A percentile compares a stretch with the other conserved stretches of the same genome.
Conservation (phyloP, 2,113 vertebrate genomes). For the Corynorhinus townsendii region DNA sequence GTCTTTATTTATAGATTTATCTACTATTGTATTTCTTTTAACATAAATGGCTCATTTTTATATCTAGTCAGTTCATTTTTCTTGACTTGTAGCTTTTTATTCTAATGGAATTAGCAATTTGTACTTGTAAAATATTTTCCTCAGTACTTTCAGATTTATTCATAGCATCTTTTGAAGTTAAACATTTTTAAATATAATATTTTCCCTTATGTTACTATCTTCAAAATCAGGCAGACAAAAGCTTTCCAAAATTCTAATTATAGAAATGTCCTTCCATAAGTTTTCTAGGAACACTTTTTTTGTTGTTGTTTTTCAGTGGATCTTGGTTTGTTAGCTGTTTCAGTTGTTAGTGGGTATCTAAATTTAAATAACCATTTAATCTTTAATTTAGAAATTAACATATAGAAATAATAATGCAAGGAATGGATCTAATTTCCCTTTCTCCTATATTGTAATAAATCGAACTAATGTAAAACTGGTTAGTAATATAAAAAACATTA, state of each 20-base stretch:
- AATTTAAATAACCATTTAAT: neutral
- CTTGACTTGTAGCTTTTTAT: neutral
- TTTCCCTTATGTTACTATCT: neutral
- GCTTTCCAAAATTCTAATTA: neutral
- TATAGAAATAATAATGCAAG: neutral
- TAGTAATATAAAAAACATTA: neutral
- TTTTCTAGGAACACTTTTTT: neutral
- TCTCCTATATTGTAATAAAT: neutral
- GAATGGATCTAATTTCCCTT: neutral
- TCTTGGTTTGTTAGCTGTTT: neutral
- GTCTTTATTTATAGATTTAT: neutral
- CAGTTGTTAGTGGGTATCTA: neutral
- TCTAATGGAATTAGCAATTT: neutral
- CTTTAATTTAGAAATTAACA: neutral
- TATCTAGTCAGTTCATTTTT: neutral
- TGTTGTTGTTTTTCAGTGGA: neutral
- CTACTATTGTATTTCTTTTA: neutral
- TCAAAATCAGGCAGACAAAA: neutral
- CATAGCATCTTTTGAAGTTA: neutral
- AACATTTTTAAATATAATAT: neutral
- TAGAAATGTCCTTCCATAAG: neutral
- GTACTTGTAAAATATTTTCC: neutral
- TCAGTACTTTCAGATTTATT: neutral
- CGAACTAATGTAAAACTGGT: neutral
- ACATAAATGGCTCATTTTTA: neutral